Base-by-base conservation (phyloP, 1,140 invertebrate species). In the Meloidogyne floridensis region DNA sequence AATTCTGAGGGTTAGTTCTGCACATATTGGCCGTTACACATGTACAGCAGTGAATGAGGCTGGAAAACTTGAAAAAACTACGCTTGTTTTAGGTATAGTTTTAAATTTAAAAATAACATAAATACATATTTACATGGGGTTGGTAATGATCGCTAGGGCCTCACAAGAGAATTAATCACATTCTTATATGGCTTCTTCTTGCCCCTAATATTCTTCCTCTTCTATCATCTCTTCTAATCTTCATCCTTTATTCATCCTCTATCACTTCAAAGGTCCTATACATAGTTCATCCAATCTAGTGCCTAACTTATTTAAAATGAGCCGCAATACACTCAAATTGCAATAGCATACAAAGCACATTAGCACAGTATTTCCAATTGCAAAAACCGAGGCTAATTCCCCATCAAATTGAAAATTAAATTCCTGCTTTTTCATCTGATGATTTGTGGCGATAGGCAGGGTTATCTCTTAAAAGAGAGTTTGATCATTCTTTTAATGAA, bases 1-100 rank as follows among this genome's bases (percentile, higher is more conserved):
- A 69, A 91, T 92, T 18, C 89, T 88, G 80, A 89, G 89, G 54
- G 87, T 90, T 53, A 86, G 89, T 32, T 81, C 89, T 11, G 77
- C 84, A 1, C 91, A 92, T 83, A 89, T 89, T 32, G 91, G 90
- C 8, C 82, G 82, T 8, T 91, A 91, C 79, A 84, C 86, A 8
- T 91, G 91, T 81, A 87, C 83, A n/a, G 91, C 90, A 3, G 82
- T 76, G 5, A 85, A 80, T 54, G 51, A 75, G 75, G 83, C 83
- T 4, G 83, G 83, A 43, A 85, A 87, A 56, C 87, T 84, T 7
- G 83, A 86, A 32, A 86, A 89, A 70, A 74, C 83, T 56, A 85
- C 88, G 2, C 80, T 82, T 47, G 78, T 91, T 9, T 76, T 83
- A 59, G 80, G 85, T 42, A 47, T 47, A 84, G n/a, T 84, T 65